A percentile compares a stretch with the other conserved stretches of the same genome.
phyloP scores from a whole-genome alignment of 1,140 invertebrate genomes.

The Plodia interpunctella region DNA sequence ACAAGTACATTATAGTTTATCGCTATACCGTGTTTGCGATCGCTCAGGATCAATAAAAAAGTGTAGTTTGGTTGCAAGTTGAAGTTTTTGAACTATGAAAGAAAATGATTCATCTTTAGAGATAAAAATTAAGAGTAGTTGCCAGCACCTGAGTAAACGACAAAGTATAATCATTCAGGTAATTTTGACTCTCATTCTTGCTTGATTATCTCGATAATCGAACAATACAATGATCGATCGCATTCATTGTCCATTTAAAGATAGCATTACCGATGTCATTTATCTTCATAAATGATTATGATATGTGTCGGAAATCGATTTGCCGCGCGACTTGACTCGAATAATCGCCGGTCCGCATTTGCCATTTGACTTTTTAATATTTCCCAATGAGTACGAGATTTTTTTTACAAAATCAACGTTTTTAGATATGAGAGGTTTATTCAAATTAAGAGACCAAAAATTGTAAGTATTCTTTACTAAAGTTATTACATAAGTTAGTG shows the following conservation, averaged over 20 bases:
- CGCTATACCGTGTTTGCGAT: not conserved
- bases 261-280: constrained; percentile 19
- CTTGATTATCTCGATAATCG: not conserved
- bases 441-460: constrained; percentile 9
- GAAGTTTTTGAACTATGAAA: too few species aligned
- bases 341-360: constrained; percentile 24
- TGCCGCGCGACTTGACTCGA: constrained; percentile 32
- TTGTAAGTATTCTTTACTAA: constrained; percentile 4
- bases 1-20: constrained; percentile 25
- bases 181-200: too few species aligned
- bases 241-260: constrained; percentile 4
- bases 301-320: constrained; percentile 43
- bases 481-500: not conserved
- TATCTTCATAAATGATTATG: constrained; percentile 44
- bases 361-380: constrained; percentile 37
- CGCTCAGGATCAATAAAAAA: too few species aligned
- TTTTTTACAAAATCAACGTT: constrained; percentile 14
- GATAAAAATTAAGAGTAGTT: too few species aligned
- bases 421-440: constrained; percentile 14
- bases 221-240: not conserved
- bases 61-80: too few species aligned
- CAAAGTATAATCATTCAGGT: too few species aligned
- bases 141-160: too few species aligned
- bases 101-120: too few species aligned
- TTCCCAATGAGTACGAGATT: constrained; percentile 19